Conservation (phyloP, 2,113 vertebrate genomes). For the Nycticebus coucang region DNA sequence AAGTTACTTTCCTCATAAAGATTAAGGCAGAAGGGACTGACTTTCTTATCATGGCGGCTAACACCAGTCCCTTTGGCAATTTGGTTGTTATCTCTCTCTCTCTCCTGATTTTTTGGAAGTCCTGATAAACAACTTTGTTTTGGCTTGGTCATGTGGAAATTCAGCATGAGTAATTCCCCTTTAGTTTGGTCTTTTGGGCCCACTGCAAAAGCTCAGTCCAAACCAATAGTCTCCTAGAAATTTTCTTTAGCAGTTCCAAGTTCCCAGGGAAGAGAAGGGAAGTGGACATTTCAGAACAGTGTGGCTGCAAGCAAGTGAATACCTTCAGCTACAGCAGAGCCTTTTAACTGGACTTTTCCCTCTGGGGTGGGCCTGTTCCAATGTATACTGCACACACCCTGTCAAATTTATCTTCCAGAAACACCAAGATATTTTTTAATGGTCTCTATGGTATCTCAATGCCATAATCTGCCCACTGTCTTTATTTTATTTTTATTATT, state of each 20-base stretch:
- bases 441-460: background rate
- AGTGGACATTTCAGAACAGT: background rate
- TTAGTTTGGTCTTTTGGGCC: background rate
- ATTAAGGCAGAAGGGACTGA: background rate
- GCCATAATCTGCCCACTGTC: background rate
- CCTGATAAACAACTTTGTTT: background rate
- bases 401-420: background rate
- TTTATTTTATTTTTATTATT: too few species aligned
- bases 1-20: background rate
- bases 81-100: background rate
- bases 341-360: background rate
- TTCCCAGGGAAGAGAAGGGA: background rate
- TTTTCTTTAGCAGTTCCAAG: background rate
- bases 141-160: background rate
- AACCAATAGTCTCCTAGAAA: background rate
- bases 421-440: background rate
- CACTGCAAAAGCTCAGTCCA: background rate
- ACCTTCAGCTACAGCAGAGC: background rate
- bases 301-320: background rate
- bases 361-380: background rate
- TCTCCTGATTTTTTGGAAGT: background rate
- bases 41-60: background rate
- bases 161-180: background rate
- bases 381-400: background rate
- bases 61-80: background rate